Conservation (phyloP, 2,797 vertebrate species). For the Amniataba percoides region DNA sequence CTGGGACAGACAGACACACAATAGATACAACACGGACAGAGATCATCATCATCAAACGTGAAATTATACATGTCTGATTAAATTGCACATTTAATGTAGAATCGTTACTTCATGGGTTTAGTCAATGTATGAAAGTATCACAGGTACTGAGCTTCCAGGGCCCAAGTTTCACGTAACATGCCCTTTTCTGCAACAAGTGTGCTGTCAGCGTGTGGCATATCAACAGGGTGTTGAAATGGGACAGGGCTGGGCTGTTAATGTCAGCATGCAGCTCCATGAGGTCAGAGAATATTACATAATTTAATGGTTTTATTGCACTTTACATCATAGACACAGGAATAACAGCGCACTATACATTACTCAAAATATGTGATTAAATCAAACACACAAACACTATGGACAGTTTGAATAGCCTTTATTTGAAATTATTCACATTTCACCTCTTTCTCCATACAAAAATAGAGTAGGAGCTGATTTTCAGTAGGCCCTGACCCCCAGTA, state of each 20-base stretch:
- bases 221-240: neutral
- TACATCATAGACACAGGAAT: neutral
- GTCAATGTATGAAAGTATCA: no score
- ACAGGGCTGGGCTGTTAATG: neutral
- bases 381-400: neutral
- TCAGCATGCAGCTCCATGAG: neutral
- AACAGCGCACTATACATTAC: neutral
- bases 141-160: no score
- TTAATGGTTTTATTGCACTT: neutral
- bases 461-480: conserved; percentile 58
- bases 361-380: neutral
- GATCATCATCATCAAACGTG: no score
- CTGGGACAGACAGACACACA: no score
- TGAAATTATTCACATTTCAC: conserved; percentile 69
- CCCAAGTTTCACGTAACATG: no score
- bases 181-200: neutral
- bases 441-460: conserved; percentile 62
- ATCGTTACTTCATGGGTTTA: no score
- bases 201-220: neutral
- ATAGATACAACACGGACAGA: no score
- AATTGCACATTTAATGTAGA: no score
- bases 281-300: neutral
- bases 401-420: conserved; percentile 71
- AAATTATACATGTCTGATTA: no score
- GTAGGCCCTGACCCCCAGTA: conserved; percentile 35